These are phyloP conservation scores for Eumerus sabulonum DNA, from an alignment of 2,888 invertebrate genomes.

Conservation along the genomic window DNA sequence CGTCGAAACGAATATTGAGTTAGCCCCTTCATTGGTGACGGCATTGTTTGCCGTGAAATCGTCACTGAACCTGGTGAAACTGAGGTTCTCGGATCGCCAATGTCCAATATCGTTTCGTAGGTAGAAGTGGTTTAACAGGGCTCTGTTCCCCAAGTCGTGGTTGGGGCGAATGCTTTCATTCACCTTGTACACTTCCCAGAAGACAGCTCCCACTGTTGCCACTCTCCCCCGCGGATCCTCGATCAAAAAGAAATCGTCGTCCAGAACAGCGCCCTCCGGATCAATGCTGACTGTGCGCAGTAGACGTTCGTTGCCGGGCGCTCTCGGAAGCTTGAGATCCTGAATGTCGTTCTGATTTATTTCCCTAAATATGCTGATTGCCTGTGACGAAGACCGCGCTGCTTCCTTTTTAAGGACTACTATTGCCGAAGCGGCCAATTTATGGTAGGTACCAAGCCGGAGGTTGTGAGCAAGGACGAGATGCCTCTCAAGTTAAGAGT, in stretches of 20 bases:
- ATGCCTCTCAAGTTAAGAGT: no score
- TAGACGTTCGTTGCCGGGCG: not conserved
- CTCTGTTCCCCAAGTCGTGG: conserved; percentile 4
- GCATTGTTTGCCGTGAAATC: conserved; percentile 18
- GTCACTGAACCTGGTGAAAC: conserved; percentile 13
- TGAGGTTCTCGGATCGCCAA: not conserved
- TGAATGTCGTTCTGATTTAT: not conserved
- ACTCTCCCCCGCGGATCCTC: conserved; percentile 10
- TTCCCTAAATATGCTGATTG: not conserved
- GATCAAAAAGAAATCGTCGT: conserved; percentile 19
- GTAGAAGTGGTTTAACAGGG: not conserved
- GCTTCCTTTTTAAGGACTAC: no score
- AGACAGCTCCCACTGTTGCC: not conserved
- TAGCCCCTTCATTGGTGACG: conserved; percentile 9
- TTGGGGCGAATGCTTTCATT: conserved; percentile 2
- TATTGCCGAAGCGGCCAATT: no score
- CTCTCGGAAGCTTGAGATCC: not conserved
- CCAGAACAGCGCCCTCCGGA: not conserved
- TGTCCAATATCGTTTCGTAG: conserved; percentile 8
- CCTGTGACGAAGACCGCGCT: not conserved
- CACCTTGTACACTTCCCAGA: conserved; percentile 10
- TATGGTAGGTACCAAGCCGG: no score
- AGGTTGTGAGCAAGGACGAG: no score
- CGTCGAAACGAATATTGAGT: conserved; percentile 14
- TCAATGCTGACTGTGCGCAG: not conserved